Evolutionary conservation across 2,113 vertebrate genomes (phyloP).

Genomic region (Engystomops pustulosus): DNA sequence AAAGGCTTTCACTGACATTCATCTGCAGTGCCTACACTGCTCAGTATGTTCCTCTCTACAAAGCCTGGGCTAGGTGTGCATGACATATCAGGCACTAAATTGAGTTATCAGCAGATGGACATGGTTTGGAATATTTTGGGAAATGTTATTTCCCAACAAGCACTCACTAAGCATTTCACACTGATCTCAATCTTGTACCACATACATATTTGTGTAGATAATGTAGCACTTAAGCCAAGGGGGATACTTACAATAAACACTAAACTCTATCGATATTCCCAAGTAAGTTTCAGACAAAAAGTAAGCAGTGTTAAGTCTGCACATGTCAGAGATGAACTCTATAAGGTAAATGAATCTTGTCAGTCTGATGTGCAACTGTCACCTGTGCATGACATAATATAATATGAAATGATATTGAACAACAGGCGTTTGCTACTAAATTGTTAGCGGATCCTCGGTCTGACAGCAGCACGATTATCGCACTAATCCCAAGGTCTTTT

Average conservation of each 20-base stretch:
- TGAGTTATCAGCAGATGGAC: too few species aligned
- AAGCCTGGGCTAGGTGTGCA: too few species aligned
- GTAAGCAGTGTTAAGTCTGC: constrained; percentile 86
- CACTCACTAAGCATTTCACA: neutral
- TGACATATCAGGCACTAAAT: neutral
- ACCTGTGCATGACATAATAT: constrained; percentile 90
- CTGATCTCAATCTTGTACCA: neutral
- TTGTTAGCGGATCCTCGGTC: constrained; percentile 95
- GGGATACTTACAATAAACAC: constrained; percentile 56
- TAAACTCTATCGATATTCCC: constrained; percentile 76
- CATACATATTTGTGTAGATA: neutral
- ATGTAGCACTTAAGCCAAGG: neutral
- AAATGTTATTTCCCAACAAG: neutral
- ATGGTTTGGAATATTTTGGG: neutral
- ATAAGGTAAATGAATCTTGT: constrained; percentile 93
- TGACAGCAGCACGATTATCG: constrained; percentile 98
- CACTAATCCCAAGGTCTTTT: constrained; percentile 98
- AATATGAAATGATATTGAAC: constrained; percentile 99
- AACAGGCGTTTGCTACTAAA: constrained; percentile 96
- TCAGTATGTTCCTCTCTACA: too few species aligned
- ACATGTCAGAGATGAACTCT: constrained; percentile 85
- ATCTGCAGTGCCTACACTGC: too few species aligned
- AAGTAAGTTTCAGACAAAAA: constrained; percentile 77
- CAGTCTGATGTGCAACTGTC: constrained; percentile 93
- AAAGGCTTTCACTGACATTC: too few species aligned